Base-by-base conservation (phyloP, 2,888 invertebrate species). In the Hemithea aestivaria region DNA sequence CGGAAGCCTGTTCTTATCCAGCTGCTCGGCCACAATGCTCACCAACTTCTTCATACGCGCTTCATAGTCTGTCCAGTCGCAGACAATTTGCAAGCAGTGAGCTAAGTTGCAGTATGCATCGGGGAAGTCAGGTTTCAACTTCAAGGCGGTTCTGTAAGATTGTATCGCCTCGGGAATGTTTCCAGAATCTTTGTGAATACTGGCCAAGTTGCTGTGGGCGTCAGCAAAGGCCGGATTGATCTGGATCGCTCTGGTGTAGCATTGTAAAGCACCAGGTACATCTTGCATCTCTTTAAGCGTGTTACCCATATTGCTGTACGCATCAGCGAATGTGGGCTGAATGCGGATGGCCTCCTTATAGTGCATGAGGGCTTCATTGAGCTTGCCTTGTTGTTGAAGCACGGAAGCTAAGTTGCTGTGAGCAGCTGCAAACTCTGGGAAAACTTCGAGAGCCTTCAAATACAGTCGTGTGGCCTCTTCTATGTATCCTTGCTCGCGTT, bases 171-270 rank as follows among this genome's bases (percentile, higher is more conserved):
- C 99, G 5, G 98, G 98, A 72, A 99, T 98, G 83, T 98, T 98
- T 34, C 99, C 99, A 24, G 97, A 97, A 79, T 99, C 99, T 87
- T 99, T 99, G 76, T 99, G 99, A 61, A 99, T 99, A 59, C 98
- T 98, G 24, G 99, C 99, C 61, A 99, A 90, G 79, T 99, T 99
- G 72, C 97, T 97, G 78, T 99, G 99, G 7, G 99, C 99, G 83
- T 99, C 99, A 23, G 99, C 99, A 78, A 99, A 99, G 1, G 98
- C 98, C 1, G 99, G 99, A 82, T 99, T 99, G 53, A 99, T 99
- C 82, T 98, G 98, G 62, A 99, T 99, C 7, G 99, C 99, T 57
- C 99, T 89, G 0, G 98, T 96, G 77, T 99, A 99, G 74, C 99
- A 99, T 71, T 98, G 98, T 46, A 99, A 81, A 6, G 99, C 99